Percentiles rank a stretch among this genome's conserved stretches.
Evolutionary conservation across 2,888 invertebrate genomes (phyloP).

Genomic region (Axea sp.): DNA sequence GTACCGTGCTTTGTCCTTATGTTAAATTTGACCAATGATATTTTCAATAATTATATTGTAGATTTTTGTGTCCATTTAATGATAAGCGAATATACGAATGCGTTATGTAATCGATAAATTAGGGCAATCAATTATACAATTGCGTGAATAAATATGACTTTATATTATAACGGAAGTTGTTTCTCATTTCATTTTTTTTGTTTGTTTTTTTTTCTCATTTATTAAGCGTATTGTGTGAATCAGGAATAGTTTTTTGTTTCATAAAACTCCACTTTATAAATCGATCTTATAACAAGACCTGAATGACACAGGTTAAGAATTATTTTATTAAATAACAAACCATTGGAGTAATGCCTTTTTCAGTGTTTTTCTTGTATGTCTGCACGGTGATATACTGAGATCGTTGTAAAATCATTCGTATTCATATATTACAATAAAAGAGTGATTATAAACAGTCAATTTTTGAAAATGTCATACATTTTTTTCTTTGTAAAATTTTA

Average conservation of each 20-base stretch:
- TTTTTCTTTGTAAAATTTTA: constrained; percentile 6
- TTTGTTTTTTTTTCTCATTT: not conserved
- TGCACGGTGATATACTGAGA: constrained; percentile 4
- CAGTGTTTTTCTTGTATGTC: not conserved
- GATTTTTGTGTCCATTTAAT: constrained; percentile 43
- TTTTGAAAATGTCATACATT: constrained; percentile 8
- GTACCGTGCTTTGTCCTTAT: constrained; percentile 59
- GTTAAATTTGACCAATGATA: constrained; percentile 61
- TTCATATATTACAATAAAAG: constrained; percentile 6
- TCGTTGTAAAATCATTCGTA: constrained; percentile 11
- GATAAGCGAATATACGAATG: constrained; percentile 2
- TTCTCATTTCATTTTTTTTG: constrained; percentile 14
- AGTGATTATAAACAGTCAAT: constrained; percentile 1
- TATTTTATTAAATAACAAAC: constrained; percentile 4
- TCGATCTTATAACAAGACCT: not conserved
- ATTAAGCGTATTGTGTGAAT: not conserved
- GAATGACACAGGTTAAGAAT: not conserved
- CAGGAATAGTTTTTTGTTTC: not conserved
- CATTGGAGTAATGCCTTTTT: not conserved
- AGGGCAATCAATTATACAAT: constrained; percentile 27
- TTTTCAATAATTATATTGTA: constrained; percentile 28
- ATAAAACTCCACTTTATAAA: not conserved
- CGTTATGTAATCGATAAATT: constrained; percentile 29
- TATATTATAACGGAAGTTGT: constrained; percentile 3
- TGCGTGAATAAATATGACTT: constrained; percentile 8